Percentiles rank a stretch among this genome's conserved stretches.
Evolutionary conservation across 92 coral and sea anemone genomes (phyloP).

Genomic region (Blastomussa wellsi): DNA sequence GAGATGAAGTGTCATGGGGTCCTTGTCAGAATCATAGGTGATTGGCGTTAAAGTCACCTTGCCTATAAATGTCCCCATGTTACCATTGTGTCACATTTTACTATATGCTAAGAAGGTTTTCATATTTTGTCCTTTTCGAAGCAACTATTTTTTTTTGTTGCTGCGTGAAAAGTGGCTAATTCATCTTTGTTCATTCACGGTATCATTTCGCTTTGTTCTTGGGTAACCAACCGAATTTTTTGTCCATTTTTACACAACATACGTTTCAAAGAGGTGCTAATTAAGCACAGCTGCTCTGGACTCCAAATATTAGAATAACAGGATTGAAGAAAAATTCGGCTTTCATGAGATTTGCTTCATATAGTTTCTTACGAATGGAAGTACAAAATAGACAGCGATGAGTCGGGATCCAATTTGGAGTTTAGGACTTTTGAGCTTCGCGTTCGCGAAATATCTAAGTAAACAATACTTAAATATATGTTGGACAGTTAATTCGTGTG

Average conservation of each 20-base stretch:
- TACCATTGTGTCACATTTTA: slow-evolving; percentile 5
- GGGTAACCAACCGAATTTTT: not conserved
- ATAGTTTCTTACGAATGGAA: not conserved
- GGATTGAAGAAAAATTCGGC: not conserved
- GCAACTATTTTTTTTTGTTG: not conserved
- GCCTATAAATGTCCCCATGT: not conserved
- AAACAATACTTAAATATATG: not conserved
- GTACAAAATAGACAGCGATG: not conserved
- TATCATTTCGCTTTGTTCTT: slow-evolving; percentile 5
- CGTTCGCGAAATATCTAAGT: not conserved
- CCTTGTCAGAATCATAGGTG: no score
- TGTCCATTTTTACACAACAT: not conserved
- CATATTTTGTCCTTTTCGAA: not conserved
- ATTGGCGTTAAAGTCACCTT: not conserved
- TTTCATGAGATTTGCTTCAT: not conserved
- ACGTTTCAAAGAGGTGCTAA: slow-evolving; percentile 8
- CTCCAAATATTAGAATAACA: slow-evolving; percentile 14
- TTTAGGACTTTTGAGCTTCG: not conserved
- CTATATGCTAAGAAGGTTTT: not conserved
- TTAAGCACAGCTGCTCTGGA: slow-evolving; percentile 20
- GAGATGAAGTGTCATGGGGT: no score
- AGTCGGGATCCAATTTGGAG: not conserved
- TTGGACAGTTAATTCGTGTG: not conserved
- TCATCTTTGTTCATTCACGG: slow-evolving; percentile 6
- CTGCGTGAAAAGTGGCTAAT: not conserved